Percentiles rank a stretch among this genome's conserved stretches.
Evolutionary conservation across 2,797 vertebrate species (phyloP).

Genomic region (Holocentrus rufus): DNA sequence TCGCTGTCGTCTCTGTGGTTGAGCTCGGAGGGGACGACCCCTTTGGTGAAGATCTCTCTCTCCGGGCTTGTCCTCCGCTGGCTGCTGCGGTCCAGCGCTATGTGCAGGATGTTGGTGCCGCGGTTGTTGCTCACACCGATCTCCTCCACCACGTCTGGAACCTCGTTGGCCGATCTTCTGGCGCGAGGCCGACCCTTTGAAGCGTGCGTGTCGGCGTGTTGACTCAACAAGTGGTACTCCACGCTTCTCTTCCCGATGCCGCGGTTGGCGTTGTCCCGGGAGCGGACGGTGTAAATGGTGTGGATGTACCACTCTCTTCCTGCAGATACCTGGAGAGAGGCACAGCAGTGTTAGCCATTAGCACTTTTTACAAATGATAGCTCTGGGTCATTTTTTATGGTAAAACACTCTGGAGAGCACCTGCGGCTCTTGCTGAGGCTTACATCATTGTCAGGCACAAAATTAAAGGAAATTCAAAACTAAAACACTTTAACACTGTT

Average conservation of each 20-base stretch:
- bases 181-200: conserved; percentile 41
- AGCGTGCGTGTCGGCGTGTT: conserved; percentile 28
- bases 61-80: conserved; percentile 69
- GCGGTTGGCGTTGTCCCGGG: conserved; percentile 79
- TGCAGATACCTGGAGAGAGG: conserved; percentile 79
- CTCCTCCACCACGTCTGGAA: conserved; percentile 68
- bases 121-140: conserved; percentile 79
- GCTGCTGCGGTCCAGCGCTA: conserved; percentile 73
- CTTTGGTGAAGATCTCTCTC: conserved; percentile 71
- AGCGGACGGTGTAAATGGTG: conserved; percentile 82
- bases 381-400: conserved; percentile 17
- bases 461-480: not conserved
- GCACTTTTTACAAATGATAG: not conserved
- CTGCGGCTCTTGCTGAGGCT: not conserved
- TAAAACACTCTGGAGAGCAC: not conserved
- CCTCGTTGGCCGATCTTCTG: conserved; percentile 42
- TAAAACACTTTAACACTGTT: not conserved
- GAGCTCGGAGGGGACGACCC: conserved; percentile 80
- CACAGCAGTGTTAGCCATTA: not conserved
- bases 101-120: conserved; percentile 85
- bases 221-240: conserved; percentile 73
- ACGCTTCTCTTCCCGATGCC: conserved; percentile 84
- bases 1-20: conserved; percentile 66
- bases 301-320: conserved; percentile 86
- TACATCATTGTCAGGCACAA: not conserved